These are phyloP conservation scores for Hydroisotoma schaefferi DNA, from an alignment of 2,888 invertebrate genomes.

Conservation along the genomic window DNA sequence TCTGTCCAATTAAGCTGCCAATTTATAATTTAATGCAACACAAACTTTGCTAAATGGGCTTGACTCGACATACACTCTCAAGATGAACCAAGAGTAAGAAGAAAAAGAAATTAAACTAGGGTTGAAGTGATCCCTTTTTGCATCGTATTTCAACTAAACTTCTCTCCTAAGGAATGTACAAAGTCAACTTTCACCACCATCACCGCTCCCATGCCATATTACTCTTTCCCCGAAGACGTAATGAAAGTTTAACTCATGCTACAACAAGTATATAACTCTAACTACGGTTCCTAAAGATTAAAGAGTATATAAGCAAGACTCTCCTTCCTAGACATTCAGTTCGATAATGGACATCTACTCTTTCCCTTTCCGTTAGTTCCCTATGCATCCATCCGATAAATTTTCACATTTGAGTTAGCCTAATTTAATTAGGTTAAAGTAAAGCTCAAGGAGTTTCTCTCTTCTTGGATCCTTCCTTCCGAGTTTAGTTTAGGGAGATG, in stretches of 20 bases:
- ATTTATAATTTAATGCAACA: slow-evolving; percentile 11
- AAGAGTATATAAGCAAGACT: not conserved
- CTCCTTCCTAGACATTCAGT: too few relatives aligned
- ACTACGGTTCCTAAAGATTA: not conserved
- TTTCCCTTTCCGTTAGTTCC: not conserved
- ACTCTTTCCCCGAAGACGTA: too few relatives aligned
- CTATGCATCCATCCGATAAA: slow-evolving; percentile 5
- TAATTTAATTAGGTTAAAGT: slow-evolving; percentile 4
- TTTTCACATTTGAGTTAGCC: slow-evolving; percentile 4
- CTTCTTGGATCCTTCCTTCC: too few relatives aligned
- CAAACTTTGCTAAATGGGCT: too few relatives aligned
- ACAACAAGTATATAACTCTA: not conserved
- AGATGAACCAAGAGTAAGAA: not conserved
- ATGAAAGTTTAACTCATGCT: not conserved
- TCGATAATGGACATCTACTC: too few relatives aligned
- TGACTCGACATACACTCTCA: too few relatives aligned
- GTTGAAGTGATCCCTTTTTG: not conserved
- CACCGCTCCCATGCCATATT: too few relatives aligned
- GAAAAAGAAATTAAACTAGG: not conserved
- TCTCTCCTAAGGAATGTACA: not conserved
- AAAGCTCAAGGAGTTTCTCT: slow-evolving; percentile 5
- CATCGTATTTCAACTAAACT: not conserved
- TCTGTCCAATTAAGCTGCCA: slow-evolving; percentile 6
- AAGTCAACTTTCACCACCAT: not conserved
- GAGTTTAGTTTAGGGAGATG: too few relatives aligned